phyloP scores from a whole-genome alignment of 2,113 vertebrate species.

The Mus musculus region DNA sequence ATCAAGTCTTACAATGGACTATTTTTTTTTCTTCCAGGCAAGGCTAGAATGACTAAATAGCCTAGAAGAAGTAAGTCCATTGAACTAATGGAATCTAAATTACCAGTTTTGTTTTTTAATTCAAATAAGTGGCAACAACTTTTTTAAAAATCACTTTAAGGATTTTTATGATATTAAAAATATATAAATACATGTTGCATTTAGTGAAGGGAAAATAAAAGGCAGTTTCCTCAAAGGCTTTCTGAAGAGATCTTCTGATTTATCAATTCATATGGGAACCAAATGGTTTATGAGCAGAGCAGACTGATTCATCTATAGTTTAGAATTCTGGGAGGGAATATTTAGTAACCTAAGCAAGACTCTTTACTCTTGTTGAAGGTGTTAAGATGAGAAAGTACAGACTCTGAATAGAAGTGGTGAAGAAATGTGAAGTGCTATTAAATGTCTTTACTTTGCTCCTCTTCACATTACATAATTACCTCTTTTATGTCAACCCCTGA shows the following conservation, averaged over 20 bases:
- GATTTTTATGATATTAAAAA: slow-evolving; percentile 47
- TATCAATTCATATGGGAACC: slow-evolving; percentile 10
- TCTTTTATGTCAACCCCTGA: slow-evolving; percentile 14
- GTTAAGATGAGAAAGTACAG: slow-evolving; percentile 30
- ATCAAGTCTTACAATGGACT: slow-evolving; percentile 8
- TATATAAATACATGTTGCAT: neutral
- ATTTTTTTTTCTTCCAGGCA: slow-evolving; percentile 35
- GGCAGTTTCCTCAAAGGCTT: slow-evolving; percentile 24
- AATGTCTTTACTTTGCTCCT: neutral
- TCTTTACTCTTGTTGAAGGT: neutral
- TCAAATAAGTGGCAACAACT: slow-evolving; percentile 36
- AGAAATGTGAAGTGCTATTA: slow-evolving; percentile 7
- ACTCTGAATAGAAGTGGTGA: neutral
- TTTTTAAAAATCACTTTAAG: neutral
- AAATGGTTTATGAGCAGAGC: neutral
- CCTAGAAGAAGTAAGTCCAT: slow-evolving; percentile 4
- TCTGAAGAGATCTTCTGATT: slow-evolving; percentile 19
- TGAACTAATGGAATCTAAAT: slow-evolving; percentile 40
- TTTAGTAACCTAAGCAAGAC: neutral
- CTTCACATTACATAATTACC: slow-evolving; percentile 16
- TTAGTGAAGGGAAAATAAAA: slow-evolving; percentile 52
- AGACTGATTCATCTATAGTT: slow-evolving; percentile 2
- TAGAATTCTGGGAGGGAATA: slow-evolving; percentile 6
- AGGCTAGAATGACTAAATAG: neutral
- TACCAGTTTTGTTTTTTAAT: slow-evolving; percentile 28